phyloP scores from a whole-genome alignment of 1,140 invertebrate genomes.

The Oncopodura yosiiana region DNA sequence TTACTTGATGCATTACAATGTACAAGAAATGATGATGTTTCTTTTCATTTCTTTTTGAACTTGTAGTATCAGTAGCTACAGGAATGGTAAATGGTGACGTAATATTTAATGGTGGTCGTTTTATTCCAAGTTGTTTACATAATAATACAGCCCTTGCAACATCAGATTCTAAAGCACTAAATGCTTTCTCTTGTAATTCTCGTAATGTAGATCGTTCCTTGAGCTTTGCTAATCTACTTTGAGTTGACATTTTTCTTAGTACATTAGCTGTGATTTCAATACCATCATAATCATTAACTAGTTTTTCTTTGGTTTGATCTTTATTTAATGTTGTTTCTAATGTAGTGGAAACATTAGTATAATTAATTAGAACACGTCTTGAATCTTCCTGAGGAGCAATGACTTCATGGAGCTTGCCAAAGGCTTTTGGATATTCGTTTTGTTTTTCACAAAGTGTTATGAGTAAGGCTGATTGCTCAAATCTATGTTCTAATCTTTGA shows the following conservation, averaged over 20 bases:
- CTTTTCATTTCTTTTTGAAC: no score
- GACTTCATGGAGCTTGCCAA: not conserved
- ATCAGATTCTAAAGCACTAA: slow-evolving; percentile 18
- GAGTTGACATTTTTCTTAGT: not conserved
- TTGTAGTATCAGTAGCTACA: not conserved
- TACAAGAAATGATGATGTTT: not conserved
- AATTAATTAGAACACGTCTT: no score
- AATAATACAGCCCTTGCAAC: slow-evolving; percentile 13
- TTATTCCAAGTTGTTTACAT: slow-evolving; percentile 24
- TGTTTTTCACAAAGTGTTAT: slow-evolving; percentile 15
- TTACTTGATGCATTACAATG: no score
- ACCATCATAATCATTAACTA: not conserved
- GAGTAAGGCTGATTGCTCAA: slow-evolving; percentile 21
- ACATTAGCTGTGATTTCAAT: not conserved
- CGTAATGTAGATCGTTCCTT: slow-evolving; percentile 17
- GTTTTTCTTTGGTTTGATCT: no score
- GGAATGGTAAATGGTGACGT: slow-evolving; percentile 5
- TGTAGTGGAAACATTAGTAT: no score
- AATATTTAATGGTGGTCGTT: slow-evolving; percentile 15
- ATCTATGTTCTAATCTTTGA: slow-evolving; percentile 18
- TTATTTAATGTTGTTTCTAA: no score
- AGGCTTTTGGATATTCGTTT: slow-evolving; percentile 8
- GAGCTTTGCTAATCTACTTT: not conserved
- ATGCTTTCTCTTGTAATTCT: slow-evolving; percentile 14
- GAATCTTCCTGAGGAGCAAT: no score